These are phyloP conservation scores for Limnephilus auricula DNA, from an alignment of 2,888 invertebrate species.

Conservation along the genomic window DNA sequence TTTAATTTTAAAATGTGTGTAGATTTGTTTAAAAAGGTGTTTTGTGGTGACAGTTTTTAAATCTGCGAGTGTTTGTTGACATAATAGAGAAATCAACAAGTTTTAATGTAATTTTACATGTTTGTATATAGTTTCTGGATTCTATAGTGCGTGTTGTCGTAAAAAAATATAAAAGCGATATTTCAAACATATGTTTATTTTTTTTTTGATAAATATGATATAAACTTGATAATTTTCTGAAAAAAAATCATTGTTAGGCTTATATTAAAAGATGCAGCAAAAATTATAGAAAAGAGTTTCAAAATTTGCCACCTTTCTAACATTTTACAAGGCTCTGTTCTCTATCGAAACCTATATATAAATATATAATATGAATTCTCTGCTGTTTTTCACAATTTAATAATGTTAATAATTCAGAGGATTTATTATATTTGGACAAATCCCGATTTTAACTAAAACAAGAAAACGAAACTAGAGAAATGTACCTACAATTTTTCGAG, in stretches of 20 bases:
- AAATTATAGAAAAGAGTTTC: too few relatives aligned
- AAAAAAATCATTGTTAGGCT: neutral
- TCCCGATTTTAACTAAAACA: neutral
- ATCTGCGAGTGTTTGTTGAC: neutral
- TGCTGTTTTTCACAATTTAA: neutral
- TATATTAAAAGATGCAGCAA: neutral
- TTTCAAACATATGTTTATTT: neutral
- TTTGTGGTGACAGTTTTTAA: neutral
- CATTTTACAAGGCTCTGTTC: neutral
- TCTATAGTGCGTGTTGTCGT: neutral
- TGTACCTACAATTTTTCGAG: neutral
- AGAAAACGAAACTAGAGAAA: neutral
- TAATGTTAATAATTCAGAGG: neutral
- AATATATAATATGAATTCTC: neutral
- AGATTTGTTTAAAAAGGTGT: neutral
- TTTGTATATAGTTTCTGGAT: neutral
- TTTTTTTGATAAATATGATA: neutral
- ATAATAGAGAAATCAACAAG: neutral
- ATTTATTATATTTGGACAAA: neutral
- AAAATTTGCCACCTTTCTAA: neutral
- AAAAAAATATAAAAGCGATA: neutral
- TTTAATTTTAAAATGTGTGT: neutral
- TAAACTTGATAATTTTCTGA: neutral
- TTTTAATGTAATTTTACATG: neutral
- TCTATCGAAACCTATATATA: neutral